Evolutionary conservation across 2,797 vertebrate species (phyloP), one percentile per base, ranked within the genome.

Genomic region (Enteromius paludinosus): DNA sequence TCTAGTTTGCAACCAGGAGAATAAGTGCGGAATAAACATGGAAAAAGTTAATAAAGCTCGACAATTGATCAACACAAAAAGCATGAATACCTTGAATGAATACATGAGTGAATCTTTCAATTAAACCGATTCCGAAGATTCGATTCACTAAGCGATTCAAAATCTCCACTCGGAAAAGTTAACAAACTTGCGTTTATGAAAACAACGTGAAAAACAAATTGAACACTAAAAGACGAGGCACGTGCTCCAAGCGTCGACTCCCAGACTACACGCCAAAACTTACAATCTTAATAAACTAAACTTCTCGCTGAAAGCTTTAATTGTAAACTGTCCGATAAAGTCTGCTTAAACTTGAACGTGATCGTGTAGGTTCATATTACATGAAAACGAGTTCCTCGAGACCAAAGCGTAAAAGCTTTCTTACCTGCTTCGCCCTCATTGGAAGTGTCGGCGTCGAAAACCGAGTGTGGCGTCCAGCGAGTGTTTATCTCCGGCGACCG

Each of bases 401-500:
- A 47, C 9, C 15, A 54, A 74, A n/a, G 18, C 14, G 12, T 17
- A 5, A 10, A 52, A 12, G 9, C 12, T 15, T 12, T 38, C 28
- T 83, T 49, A 83, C 81, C 73, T 70, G 49, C 10, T 77, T 83
- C 17, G n/a, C 54, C 65, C 38, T 83, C 81, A 83, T 83, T 77
- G 14, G 28, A 76, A 47, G 12, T 35, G 17, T 25, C 15, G 28
- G 54, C 52, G 41, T 70, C 64, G 41, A 59, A 56, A 41, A 28
- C 15, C 38, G 47, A 75, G 80, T 0, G 18, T 23, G 23, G 62
- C 56, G n/a, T 23, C 38, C 20, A 25, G 25, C 4, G 64, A 18
- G 28, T 69, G 81, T 83, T 83, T 77, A 83, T 83, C 81, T 70
- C 62, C 28, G 3, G 81, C 49, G 73, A 47, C 62, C 7, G 7